These are phyloP conservation scores for Laspeyria flexula DNA, from an alignment of 2,888 invertebrate genomes.

Conservation along the genomic window DNA sequence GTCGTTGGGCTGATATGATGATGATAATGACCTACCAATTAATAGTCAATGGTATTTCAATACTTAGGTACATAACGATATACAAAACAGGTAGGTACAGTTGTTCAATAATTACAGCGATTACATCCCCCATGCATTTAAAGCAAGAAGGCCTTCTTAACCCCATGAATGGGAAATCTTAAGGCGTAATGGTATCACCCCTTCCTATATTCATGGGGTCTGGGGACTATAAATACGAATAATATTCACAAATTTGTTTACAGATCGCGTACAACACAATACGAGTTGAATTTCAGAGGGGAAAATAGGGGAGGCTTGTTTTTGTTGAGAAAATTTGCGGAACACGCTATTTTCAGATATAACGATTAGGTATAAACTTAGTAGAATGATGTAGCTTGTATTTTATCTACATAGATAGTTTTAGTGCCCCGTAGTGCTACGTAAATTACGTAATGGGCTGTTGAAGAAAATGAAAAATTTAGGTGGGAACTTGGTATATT, in stretches of 20 bases:
- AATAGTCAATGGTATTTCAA: no score
- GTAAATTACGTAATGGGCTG: no score
- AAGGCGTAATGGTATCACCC: conserved; percentile 68
- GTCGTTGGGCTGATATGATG: no score
- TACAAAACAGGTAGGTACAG: no score
- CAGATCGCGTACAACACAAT: conserved; percentile 64
- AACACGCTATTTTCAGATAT: conserved; percentile 18
- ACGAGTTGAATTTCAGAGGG: conserved; percentile 48
- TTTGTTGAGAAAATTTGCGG: conserved; percentile 36
- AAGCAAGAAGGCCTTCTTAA: conserved; percentile 58
- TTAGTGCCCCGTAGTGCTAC: no score
- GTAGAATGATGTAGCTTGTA: no score
- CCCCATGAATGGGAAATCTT: conserved; percentile 79
- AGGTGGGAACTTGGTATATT: no score
- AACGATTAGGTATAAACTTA: conserved; percentile 1
- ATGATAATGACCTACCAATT: no score
- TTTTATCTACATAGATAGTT: no score
- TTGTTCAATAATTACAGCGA: conserved; percentile 59
- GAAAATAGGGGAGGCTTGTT: conserved; percentile 43
- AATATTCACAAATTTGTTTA: conserved; percentile 85
- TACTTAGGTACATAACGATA: no score
- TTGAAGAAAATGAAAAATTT: no score
- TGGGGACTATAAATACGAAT: conserved; percentile 62
- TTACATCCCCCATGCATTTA: conserved; percentile 66
- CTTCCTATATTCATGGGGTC: conserved; percentile 73